phyloP scores from a whole-genome alignment of 2,888 invertebrate genomes.

The Limnephilus rhombicus region DNA sequence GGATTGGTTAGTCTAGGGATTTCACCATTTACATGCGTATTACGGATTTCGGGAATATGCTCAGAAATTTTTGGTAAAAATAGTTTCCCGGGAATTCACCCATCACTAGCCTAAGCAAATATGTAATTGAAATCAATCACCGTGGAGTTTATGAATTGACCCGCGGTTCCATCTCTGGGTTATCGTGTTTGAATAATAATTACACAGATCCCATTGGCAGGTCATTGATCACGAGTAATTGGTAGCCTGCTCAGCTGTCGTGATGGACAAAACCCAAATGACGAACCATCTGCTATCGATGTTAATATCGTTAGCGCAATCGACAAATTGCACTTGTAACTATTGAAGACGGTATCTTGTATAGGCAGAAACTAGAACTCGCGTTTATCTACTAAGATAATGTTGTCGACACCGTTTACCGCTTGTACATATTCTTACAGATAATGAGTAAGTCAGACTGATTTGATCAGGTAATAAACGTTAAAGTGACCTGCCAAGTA shows the following conservation, averaged over 20 bases:
- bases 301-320: background rate
- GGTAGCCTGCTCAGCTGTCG: background rate
- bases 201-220: background rate
- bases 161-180: background rate
- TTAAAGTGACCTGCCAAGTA: too few species aligned
- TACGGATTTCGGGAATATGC: background rate
- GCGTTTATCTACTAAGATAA: too few species aligned
- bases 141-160: background rate
- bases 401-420: too few species aligned
- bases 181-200: background rate
- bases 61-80: too few species aligned
- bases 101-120: background rate
- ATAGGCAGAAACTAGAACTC: too few species aligned
- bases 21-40: background rate
- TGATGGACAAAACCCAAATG: background rate
- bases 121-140: background rate
- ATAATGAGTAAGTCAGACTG: too few species aligned
- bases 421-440: too few species aligned
- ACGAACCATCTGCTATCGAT: background rate
- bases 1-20: too few species aligned
- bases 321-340: background rate
- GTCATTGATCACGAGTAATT: background rate
- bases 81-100: too few species aligned
- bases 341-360: background rate
- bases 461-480: too few species aligned